phyloP scores from a whole-genome alignment of 1,140 invertebrate species.

The Bombus huntii region DNA sequence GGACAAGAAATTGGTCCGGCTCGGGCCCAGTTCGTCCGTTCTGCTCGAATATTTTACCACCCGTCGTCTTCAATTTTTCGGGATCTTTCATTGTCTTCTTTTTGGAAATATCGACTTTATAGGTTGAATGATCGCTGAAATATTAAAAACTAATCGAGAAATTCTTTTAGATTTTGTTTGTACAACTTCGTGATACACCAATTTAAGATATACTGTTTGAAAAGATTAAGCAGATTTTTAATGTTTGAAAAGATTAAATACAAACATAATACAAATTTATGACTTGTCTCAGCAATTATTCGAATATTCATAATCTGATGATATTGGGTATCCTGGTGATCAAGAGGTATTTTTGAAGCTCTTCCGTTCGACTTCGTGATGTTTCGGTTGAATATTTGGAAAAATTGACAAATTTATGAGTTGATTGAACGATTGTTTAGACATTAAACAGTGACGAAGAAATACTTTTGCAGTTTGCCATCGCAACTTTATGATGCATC shows the following conservation, averaged over 20 bases:
- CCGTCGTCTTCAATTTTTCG: background rate
- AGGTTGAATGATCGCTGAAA: background rate
- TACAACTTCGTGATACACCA: no score
- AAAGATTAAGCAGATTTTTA: no score
- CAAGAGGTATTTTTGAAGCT: background rate
- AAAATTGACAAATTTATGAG: background rate
- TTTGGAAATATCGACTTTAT: background rate
- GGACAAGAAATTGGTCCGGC: conserved; percentile 24
- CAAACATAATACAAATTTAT: no score
- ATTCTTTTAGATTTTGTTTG: no score
- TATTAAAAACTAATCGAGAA: no score
- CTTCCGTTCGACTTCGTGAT: background rate
- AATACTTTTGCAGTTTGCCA: background rate
- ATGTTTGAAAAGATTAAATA: no score
- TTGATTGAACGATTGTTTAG: background rate
- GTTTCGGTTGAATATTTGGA: no score
- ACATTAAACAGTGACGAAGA: no score
- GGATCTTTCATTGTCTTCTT: background rate
- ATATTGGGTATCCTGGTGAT: background rate
- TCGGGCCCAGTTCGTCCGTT: background rate
- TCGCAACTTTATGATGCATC: no score
- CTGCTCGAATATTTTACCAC: background rate
- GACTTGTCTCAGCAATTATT: no score
- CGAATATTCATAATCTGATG: no score
- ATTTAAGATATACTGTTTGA: no score